Percentiles rank a stretch among this genome's conserved stretches.
Evolutionary conservation across 2,797 vertebrate genomes (phyloP).

Genomic region (Psittacula echo): DNA sequence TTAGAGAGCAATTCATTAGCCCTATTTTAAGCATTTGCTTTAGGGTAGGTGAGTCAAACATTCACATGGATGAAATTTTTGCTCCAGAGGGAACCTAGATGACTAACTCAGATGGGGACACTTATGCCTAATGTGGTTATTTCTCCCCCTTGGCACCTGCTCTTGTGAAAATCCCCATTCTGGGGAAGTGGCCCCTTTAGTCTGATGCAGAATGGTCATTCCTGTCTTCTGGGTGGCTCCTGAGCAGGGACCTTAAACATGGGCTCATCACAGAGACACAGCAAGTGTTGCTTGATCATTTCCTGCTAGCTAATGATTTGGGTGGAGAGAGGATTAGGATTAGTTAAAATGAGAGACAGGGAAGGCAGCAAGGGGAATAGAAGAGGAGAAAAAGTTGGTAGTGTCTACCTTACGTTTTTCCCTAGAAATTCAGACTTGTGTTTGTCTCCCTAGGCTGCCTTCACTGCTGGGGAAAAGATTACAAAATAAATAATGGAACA

Average conservation of each 20-base stretch:
- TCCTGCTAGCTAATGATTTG: neutral
- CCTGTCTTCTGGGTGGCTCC: neutral
- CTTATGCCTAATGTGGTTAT: neutral
- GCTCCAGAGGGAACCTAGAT: neutral
- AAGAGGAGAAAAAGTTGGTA: neutral
- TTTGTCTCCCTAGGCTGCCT: neutral
- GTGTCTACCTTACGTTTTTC: neutral
- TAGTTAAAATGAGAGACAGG: neutral
- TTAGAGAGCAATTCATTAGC: neutral
- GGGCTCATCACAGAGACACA: neutral
- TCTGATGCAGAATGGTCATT: neutral
- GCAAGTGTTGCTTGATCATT: neutral
- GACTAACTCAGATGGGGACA: neutral
- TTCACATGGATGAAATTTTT: neutral
- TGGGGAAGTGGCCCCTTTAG: neutral
- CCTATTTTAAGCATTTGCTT: conserved; percentile 33
- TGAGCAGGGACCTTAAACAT: neutral
- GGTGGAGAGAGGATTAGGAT: neutral
- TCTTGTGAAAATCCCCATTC: neutral
- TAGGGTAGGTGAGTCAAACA: conserved; percentile 1
- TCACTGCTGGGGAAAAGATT: neutral
- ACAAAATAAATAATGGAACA: neutral
- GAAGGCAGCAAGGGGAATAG: neutral
- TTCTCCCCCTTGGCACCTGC: neutral
- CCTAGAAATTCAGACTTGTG: neutral